A percentile compares a stretch with the other conserved stretches of the same genome.
Conservation (phyloP, 2,888 invertebrate genomes). For the Zeuzera pyrina region DNA sequence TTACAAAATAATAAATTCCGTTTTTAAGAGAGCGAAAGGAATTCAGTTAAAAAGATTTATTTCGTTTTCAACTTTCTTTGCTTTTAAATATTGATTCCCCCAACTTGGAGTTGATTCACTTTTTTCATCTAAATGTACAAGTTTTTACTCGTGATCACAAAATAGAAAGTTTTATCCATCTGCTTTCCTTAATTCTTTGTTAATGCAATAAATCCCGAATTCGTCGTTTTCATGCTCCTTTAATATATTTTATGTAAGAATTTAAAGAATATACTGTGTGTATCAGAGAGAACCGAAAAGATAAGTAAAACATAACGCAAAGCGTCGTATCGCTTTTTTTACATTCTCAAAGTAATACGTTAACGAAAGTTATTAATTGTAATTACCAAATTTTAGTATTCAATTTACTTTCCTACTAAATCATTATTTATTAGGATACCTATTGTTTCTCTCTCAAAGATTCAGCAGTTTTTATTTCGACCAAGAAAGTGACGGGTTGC, state of each 20-base stretch:
- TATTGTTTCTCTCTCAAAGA: too few species aligned
- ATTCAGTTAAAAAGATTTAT: slow-evolving; percentile 31
- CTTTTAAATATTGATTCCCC: slow-evolving; percentile 61
- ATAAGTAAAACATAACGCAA: too few species aligned
- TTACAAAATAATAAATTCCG: neutral
- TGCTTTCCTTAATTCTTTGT: slow-evolving; percentile 50
- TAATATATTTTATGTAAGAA: neutral
- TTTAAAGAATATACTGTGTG: too few species aligned
- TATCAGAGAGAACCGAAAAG: too few species aligned
- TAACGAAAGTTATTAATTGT: neutral
- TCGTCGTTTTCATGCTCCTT: slow-evolving; percentile 12
- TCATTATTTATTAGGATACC: too few species aligned
- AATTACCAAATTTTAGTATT: neutral
- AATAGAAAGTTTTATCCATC: slow-evolving; percentile 53
- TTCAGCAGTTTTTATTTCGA: slow-evolving; percentile 30
- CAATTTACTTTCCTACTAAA: too few species aligned
- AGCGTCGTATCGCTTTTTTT: neutral
- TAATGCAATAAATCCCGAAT: slow-evolving; percentile 49
- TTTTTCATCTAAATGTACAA: slow-evolving; percentile 65
- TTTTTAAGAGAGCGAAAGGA: neutral
- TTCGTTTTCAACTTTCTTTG: slow-evolving; percentile 47
- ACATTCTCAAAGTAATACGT: neutral
- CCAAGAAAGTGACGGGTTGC: slow-evolving; percentile 19
- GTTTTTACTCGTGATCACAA: slow-evolving; percentile 61
- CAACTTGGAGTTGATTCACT: slow-evolving; percentile 54